Evolutionary conservation across 2,113 vertebrate genomes (phyloP), one percentile per base, ranked within the genome.

Genomic region (Cyanocitta stelleri): DNA sequence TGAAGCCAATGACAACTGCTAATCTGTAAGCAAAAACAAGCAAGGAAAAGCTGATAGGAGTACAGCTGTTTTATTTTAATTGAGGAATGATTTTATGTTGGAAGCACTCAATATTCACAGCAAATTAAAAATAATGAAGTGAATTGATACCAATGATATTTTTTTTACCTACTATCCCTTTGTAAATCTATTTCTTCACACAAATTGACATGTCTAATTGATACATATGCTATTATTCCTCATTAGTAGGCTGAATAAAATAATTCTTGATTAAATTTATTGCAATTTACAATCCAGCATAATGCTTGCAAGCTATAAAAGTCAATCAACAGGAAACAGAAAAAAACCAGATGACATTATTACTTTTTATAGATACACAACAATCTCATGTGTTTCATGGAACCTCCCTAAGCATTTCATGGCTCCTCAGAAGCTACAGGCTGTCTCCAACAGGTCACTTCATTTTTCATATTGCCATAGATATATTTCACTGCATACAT

Each of bases 231-330:
- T 98, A 98, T 98, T 98, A 98, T 97, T 98, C 97, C 98, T 98
- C 98, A 98, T 98, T 98, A 98, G 97, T 89, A 96, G 95, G 86
- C 97, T 97, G 97, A 98, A 98, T 97, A 98, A 98, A 98, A 98
- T 98, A 98, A 98, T 98, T 98, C 98, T 98, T 98, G 98, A 98
- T 98, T 98, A 98, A 97, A 98, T 98, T 98, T 98, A 98, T 98
- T 97, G 97, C 98, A 98, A 98, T 98, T 98, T 98, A 98, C 97
- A 98, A 98, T 98, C 96, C 96, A 96, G 97, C 97, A 97, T 98
- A 98, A 98, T 98, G 97, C 98, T 98, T 98, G 97, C 97, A 97
- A 98, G 98, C 98, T 97, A 98, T 98, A 98, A 98, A 98, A 98
- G 98, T 98, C 98, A 98, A 98, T 98, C 98, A 98, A 98, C 97